Evolutionary conservation across 2,113 vertebrate genomes (phyloP).

Genomic region (Raja brachyura): DNA sequence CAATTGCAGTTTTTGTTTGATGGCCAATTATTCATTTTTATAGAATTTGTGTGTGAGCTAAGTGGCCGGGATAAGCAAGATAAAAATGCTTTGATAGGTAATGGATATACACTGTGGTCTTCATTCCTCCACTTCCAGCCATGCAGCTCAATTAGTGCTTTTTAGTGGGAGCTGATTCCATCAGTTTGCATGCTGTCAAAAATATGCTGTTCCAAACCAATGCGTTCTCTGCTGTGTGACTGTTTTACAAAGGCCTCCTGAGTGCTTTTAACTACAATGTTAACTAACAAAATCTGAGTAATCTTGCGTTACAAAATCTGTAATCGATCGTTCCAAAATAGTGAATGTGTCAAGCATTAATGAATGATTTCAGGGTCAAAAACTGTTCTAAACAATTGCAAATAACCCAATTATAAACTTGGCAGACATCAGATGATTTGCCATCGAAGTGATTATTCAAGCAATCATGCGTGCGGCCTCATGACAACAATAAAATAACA

Average conservation of each 20-base stretch:
- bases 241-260: neutral
- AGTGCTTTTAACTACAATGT: neutral
- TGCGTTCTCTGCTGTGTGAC: neutral
- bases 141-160: neutral
- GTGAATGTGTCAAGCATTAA: neutral
- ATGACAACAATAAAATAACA: conserved; percentile 35
- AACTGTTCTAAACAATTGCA: neutral
- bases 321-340: neutral
- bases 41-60: neutral
- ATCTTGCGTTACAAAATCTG: neutral
- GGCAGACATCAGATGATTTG: neutral
- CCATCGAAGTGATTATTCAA: conserved; percentile 24
- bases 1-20: too few relatives aligned
- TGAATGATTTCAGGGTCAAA: conserved; percentile 15
- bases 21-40: neutral
- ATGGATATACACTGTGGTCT: neutral
- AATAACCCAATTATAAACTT: neutral
- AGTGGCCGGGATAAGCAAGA: neutral
- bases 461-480: conserved; percentile 29
- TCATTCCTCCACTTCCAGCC: neutral
- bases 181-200: neutral
- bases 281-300: neutral
- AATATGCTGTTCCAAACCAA: neutral
- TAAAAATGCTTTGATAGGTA: neutral
- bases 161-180: neutral